Conservation (phyloP, 2,888 invertebrate genomes). For the Parapristionchus giblindavisi region DNA sequence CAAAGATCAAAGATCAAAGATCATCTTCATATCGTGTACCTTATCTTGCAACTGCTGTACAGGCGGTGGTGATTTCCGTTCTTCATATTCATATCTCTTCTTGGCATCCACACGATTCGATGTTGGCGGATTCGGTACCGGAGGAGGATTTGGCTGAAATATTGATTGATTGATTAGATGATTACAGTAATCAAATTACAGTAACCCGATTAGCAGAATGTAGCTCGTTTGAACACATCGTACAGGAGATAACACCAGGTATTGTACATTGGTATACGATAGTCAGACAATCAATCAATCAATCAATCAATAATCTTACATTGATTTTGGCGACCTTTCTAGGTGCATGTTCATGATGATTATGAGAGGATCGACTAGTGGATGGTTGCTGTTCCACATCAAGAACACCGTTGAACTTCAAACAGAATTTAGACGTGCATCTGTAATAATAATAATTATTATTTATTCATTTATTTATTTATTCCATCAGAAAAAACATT, state of each 20-base stretch:
- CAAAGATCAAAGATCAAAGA: too few species aligned
- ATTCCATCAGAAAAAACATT: too few species aligned
- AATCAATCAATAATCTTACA: background rate
- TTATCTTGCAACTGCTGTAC: too few species aligned
- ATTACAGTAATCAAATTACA: too few species aligned
- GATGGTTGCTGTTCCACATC: conserved; percentile 33
- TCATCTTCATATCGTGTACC: too few species aligned
- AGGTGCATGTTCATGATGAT: conserved; percentile 12
- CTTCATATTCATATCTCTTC: too few species aligned
- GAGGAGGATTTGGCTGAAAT: background rate
- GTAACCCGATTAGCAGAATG: too few species aligned
- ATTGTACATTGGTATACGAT: background rate
- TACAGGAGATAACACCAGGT: too few species aligned
- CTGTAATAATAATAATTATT: conserved; percentile 34
- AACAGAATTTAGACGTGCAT: conserved; percentile 45
- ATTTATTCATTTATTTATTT: background rate
- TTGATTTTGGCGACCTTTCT: background rate
- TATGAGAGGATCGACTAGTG: conserved; percentile 16
- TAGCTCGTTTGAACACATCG: too few species aligned
- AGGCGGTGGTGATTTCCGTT: too few species aligned
- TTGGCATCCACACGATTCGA: background rate
- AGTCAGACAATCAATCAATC: background rate
- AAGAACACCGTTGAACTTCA: conserved; percentile 44
- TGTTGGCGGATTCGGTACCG: background rate
- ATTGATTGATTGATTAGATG: too few species aligned